Evolutionary conservation across 2,113 vertebrate species (phyloP).

Genomic region (Spea multiplicata): DNA sequence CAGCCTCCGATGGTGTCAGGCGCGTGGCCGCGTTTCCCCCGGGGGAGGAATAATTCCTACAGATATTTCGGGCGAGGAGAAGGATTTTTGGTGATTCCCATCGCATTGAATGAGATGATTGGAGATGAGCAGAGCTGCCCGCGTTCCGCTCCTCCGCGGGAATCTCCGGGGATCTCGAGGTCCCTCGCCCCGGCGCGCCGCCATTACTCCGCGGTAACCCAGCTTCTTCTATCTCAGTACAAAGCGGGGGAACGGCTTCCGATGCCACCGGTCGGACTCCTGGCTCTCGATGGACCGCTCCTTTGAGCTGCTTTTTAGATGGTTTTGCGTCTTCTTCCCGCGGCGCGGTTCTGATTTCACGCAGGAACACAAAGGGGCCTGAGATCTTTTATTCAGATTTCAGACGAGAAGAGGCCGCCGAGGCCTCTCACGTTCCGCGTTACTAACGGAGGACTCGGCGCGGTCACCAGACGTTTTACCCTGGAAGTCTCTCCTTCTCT

Average conservation of each 20-base stretch:
- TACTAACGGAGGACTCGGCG: constrained; percentile 23
- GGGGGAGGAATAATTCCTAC: neutral
- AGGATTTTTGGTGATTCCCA: neutral
- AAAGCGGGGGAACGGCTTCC: too few species aligned
- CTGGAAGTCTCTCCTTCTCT: too few species aligned
- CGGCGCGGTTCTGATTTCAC: constrained; percentile 24
- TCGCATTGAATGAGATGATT: neutral
- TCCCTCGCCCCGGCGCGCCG: too few species aligned
- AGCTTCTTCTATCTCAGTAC: too few species aligned
- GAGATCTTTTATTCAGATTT: constrained; percentile 38
- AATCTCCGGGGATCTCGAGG: too few species aligned
- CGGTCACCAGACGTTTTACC: neutral
- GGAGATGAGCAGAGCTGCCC: neutral
- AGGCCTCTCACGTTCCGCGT: constrained; percentile 36
- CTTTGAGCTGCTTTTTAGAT: too few species aligned
- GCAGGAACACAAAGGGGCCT: neutral
- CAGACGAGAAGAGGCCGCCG: constrained; percentile 15
- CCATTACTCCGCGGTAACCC: too few species aligned
- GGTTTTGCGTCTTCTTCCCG: neutral
- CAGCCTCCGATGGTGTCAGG: neutral
- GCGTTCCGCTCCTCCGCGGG: neutral
- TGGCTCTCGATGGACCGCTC: too few species aligned
- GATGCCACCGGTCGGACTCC: too few species aligned
- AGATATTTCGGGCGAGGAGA: too few species aligned
- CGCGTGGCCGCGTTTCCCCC: neutral